Evolutionary conservation across 2,888 invertebrate genomes (phyloP).

Genomic region (Megalurothrips usitatus): DNA sequence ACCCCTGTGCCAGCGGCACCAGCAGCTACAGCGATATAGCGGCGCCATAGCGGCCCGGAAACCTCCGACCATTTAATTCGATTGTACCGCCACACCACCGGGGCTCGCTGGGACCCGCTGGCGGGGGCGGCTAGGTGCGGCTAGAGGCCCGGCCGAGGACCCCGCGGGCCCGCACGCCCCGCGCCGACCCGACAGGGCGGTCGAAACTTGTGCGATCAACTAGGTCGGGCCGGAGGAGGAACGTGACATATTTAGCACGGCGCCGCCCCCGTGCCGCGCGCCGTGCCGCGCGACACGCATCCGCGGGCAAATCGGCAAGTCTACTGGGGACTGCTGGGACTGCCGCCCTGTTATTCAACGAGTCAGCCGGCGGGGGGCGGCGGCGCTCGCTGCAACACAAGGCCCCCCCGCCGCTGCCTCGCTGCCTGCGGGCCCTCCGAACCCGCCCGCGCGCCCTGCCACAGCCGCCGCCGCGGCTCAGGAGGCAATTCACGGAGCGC

Average conservation of each 20-base stretch:
- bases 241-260: not conserved
- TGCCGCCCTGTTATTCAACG: no score
- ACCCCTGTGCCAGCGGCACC: not conserved
- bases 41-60: not conserved
- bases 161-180: no score
- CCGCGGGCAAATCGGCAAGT: no score
- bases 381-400: not conserved
- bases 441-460: no score
- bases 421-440: no score
- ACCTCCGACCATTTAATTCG: slow-evolving; percentile 20
- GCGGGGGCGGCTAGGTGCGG: not conserved
- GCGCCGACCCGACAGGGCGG: not conserved
- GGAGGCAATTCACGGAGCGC: no score
- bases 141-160: not conserved
- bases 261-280: not conserved
- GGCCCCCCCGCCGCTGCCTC: not conserved
- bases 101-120: not conserved
- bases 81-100: not conserved
- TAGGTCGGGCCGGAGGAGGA: not conserved
- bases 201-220: not conserved
- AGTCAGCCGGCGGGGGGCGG: not conserved
- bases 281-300: no score
- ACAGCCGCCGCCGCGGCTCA: no score
- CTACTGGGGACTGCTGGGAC: not conserved
- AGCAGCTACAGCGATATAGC: not conserved